A percentile compares a stretch with the other conserved stretches of the same genome.
Conservation (phyloP, 1,140 invertebrate species). For the Lanistes nyassanus region DNA sequence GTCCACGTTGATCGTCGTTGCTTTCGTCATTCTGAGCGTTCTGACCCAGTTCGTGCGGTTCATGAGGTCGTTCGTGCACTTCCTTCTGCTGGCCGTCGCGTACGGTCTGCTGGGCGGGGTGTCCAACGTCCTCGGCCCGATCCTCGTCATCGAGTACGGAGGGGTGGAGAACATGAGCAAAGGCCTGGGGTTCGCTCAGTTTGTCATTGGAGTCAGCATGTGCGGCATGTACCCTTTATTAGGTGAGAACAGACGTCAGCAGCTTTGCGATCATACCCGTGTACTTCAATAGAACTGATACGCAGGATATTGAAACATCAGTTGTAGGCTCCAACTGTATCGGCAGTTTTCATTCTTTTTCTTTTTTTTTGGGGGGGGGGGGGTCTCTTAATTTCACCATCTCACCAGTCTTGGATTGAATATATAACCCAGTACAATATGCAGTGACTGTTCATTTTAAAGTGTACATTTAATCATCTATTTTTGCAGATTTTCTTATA, state of each 20-base stretch:
- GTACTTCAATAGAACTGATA: too few species aligned
- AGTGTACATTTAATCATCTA: too few species aligned
- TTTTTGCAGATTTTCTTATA: too few species aligned
- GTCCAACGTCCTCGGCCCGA: constrained; percentile 4
- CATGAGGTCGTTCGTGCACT: constrained; percentile 14
- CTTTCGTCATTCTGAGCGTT: neutral
- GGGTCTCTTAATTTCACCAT: too few species aligned
- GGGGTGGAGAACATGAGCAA: constrained; percentile 7
- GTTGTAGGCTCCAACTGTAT: too few species aligned
- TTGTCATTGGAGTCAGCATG: neutral
- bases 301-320: too few species aligned
- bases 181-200: constrained; percentile 8
- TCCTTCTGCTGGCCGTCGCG: constrained; percentile 6
- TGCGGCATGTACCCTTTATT: constrained; percentile 9
- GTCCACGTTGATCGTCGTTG: neutral
- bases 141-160: constrained; percentile 10
- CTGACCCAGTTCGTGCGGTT: constrained; percentile 10
- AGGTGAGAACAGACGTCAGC: neutral
- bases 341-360: too few species aligned
- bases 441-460: too few species aligned
- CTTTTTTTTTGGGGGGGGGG: too few species aligned
- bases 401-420: too few species aligned
- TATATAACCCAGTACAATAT: too few species aligned
- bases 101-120: constrained; percentile 15
- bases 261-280: too few species aligned